Evolutionary conservation across 2,113 vertebrate genomes (phyloP), one percentile per base, ranked within the genome.

Genomic region (Gallinago media): DNA sequence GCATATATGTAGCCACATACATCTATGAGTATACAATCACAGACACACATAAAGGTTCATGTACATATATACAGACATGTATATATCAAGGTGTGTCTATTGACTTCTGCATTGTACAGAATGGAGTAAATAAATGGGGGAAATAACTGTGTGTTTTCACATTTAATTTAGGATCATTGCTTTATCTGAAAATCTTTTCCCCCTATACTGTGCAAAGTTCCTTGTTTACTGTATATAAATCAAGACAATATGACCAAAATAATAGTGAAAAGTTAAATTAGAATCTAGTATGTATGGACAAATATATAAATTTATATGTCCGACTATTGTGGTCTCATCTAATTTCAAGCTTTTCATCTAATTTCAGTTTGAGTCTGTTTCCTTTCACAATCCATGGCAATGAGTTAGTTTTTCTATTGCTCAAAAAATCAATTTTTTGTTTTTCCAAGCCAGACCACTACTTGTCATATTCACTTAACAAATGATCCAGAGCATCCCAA

Each of bases 281-380:
- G 56, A 68, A 75, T 84, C 52, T 71, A 52, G n/a, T 68, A 65
- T 54, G 10, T 74, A 88, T 85, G 56, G 92, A 49, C 11, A 96
- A 92, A 89, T 72, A 81, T 11, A 76, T 56, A 75, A 84, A 92
- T 74, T 71, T 54, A 23, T 80, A 70, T 26, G 20, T 23, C 61
- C 3, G 0, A 55, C 68, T 86, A 52, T 11, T 91, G 47, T 32
- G 16, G 21, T 84, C 68, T 95, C 88, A 94, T 95, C 94, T 93
- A 90, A 93, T 96, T 95, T 95, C 63, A 92, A 78, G 88, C 18
- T 94, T 97, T 90, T 94, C 65, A 74, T 96, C 92, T 95, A 86
- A 95, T 97, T 97, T 95, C 63, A 71, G 68, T 71, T 89, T 68
- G 90, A 92, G 62, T 67, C 83, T 94, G 85, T 75, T 96, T 96